phyloP scores from a whole-genome alignment of 2,888 invertebrate species.

The Leucophora obtusa region DNA sequence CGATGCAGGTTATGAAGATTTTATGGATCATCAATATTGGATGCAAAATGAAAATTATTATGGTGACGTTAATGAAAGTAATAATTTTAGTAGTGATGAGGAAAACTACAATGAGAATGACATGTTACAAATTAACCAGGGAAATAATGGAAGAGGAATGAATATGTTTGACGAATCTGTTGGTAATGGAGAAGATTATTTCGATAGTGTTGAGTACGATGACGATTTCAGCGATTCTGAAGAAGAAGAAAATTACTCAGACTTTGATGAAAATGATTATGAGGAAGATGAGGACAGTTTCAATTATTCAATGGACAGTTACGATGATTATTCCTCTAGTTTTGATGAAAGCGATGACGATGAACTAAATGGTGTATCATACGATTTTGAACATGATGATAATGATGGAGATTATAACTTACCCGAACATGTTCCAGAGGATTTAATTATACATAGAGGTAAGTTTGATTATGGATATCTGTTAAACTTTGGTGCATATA shows the following conservation, averaged over 20 bases:
- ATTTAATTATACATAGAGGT: conserved; percentile 70
- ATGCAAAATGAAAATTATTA: conserved; percentile 1
- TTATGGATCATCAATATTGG: conserved; percentile 25
- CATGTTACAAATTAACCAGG: background rate
- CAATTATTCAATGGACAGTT: conserved; percentile 26
- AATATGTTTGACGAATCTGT: background rate
- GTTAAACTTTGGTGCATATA: too few species aligned
- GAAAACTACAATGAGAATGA: background rate
- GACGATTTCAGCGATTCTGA: conserved; percentile 8
- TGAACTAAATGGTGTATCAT: background rate
- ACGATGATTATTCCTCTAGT: conserved; percentile 27
- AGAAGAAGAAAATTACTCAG: conserved; percentile 40
- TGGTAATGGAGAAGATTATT: conserved; percentile 16
- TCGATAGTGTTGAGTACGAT: conserved; percentile 23
- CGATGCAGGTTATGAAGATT: conserved; percentile 5
- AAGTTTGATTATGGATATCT: conserved; percentile 21
- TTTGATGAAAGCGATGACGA: conserved; percentile 14
- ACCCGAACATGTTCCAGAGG: conserved; percentile 68
- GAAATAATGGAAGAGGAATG: background rate
- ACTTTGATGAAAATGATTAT: conserved; percentile 59
- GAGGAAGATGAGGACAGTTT: conserved; percentile 56
- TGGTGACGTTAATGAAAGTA: conserved; percentile 6
- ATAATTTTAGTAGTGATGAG: conserved; percentile 9
- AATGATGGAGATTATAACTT: conserved; percentile 64
- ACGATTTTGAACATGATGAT: conserved; percentile 28